Percentiles rank a stretch among this genome's conserved stretches.
Conservation (phyloP, 2,888 invertebrate genomes). For the Salticus scenicus region DNA sequence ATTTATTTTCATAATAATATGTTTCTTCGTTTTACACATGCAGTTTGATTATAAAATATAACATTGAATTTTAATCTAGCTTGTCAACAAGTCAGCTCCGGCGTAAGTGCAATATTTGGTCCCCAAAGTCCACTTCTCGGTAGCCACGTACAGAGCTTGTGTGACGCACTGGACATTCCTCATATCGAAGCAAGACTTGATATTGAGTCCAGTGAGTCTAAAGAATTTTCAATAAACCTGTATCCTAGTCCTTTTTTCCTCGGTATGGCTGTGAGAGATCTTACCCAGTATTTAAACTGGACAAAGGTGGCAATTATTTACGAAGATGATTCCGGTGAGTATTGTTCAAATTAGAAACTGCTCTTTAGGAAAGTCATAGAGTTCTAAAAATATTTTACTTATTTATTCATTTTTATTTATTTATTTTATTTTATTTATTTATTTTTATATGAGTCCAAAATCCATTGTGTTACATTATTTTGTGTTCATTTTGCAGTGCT, state of each 20-base stretch:
- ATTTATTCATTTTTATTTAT: no score
- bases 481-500: no score
- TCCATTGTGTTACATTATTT: no score
- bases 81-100: conserved; percentile 86
- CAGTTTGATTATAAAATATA: no score
- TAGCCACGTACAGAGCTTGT: conserved; percentile 88
- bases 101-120: conserved; percentile 91
- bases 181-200: conserved; percentile 85
- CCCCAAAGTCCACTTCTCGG: conserved; percentile 89
- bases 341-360: no score
- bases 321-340: conserved; percentile 83
- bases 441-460: no score
- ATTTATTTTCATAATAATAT: no score
- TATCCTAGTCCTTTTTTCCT: conserved; percentile 89
- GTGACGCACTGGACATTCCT: conserved; percentile 91
- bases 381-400: no score
- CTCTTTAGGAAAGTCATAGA: not conserved
- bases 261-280: conserved; percentile 86
- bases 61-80: no score
- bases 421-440: no score
- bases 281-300: conserved; percentile 93
- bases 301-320: conserved; percentile 93
- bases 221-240: conserved; percentile 89
- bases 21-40: no score
- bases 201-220: conserved; percentile 76